Evolutionary conservation across 2,797 vertebrate genomes (phyloP).

Genomic region (Phoxinus dragarum): DNA sequence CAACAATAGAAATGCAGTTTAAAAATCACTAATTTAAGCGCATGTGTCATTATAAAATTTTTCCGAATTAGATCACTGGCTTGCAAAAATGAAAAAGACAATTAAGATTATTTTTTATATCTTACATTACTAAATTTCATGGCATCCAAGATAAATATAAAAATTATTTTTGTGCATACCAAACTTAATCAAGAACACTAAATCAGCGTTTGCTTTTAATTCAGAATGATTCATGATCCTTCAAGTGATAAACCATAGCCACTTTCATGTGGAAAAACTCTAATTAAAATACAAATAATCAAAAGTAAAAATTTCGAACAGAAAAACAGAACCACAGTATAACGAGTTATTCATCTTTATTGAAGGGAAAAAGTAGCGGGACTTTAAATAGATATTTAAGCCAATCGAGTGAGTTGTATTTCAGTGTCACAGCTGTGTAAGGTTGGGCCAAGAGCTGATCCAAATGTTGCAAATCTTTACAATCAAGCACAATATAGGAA

Average conservation of each 20-base stretch:
- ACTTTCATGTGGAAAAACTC: neutral
- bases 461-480: slow-evolving; percentile 36
- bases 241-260: neutral
- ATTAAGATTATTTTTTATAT: too few relatives aligned
- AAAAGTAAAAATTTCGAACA: neutral
- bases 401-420: slow-evolving; percentile 89
- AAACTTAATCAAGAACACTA: neutral
- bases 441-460: slow-evolving; percentile 68
- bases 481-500: slow-evolving; percentile 49
- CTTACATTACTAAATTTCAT: neutral
- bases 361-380: slow-evolving; percentile 78
- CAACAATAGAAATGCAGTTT: neutral
- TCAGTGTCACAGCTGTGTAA: slow-evolving; percentile 91
- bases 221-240: neutral
- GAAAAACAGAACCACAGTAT: slow-evolving; percentile 19
- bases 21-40: neutral
- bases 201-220: neutral
- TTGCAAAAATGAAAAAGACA: neutral
- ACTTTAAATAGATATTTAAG: slow-evolving; percentile 95
- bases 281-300: neutral
- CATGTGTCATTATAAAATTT: neutral
- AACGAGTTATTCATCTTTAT: slow-evolving; percentile 82
- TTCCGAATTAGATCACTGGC: neutral
- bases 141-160: neutral
- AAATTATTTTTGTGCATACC: neutral